Evolutionary conservation across 2,888 invertebrate species (phyloP).

Genomic region (Phengaris arion): DNA sequence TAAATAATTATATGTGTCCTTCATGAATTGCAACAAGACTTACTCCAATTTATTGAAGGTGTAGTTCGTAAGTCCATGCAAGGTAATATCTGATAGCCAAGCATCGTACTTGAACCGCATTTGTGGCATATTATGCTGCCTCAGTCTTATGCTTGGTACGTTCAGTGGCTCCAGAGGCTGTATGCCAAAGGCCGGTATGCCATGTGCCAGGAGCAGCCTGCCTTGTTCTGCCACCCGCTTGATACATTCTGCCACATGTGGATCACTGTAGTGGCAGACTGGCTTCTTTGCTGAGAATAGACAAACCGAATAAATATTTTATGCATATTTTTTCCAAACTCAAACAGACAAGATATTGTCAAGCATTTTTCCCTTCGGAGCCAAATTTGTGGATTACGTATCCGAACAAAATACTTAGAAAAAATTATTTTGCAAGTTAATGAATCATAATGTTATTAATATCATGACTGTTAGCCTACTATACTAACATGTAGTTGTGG

Average conservation of each 20-base stretch:
- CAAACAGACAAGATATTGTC: too few relatives aligned
- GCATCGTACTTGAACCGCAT: constrained; percentile 76
- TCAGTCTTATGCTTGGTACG: constrained; percentile 78
- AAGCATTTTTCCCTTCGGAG: too few relatives aligned
- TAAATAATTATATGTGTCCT: neutral
- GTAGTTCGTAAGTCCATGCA: constrained; percentile 73
- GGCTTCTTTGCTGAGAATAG: constrained; percentile 46
- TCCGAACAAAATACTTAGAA: too few relatives aligned
- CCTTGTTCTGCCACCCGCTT: constrained; percentile 76
- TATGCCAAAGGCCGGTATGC: constrained; percentile 79
- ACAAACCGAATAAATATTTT: neutral
- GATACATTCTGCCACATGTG: constrained; percentile 78
- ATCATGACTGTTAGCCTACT: too few relatives aligned
- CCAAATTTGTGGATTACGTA: too few relatives aligned
- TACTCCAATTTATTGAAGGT: constrained; percentile 74
- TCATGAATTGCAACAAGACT: constrained; percentile 44
- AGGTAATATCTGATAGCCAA: constrained; percentile 67
- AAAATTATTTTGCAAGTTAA: too few relatives aligned
- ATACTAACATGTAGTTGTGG: too few relatives aligned
- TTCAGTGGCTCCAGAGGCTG: constrained; percentile 80
- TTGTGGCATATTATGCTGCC: constrained; percentile 74
- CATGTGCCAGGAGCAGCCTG: constrained; percentile 70
- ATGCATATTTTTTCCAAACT: too few relatives aligned
- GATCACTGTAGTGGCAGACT: constrained; percentile 78
- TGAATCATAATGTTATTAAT: too few relatives aligned